phyloP scores from a whole-genome alignment of 1,140 invertebrate genomes.

The Calephelis nemesis region DNA sequence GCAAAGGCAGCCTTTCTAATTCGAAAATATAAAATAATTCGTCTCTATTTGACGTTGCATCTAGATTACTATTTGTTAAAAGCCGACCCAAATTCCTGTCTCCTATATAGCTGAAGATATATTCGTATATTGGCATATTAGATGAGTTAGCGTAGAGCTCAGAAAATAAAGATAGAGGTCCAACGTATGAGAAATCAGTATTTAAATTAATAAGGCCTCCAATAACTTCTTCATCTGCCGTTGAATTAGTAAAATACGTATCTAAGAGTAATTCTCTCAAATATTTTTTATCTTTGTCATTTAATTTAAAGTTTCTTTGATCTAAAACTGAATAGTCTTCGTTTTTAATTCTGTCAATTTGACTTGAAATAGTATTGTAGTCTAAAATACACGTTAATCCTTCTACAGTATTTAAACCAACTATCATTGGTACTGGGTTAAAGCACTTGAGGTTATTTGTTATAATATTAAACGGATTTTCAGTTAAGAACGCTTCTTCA shows the following conservation, averaged over 20 bases:
- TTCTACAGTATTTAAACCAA: slow-evolving; percentile 73
- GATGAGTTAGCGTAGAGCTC: slow-evolving; percentile 57
- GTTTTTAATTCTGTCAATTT: slow-evolving; percentile 65
- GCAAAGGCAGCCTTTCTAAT: slow-evolving; percentile 54
- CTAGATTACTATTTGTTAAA: slow-evolving; percentile 60
- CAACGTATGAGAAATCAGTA: slow-evolving; percentile 60
- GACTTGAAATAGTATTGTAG: slow-evolving; percentile 62
- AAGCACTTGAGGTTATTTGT: slow-evolving; percentile 39
- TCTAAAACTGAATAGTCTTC: slow-evolving; percentile 61
- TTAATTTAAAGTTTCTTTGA: slow-evolving; percentile 47
- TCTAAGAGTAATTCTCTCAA: slow-evolving; percentile 51
- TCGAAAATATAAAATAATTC: slow-evolving; percentile 70
- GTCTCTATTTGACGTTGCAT: slow-evolving; percentile 55
- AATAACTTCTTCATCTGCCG: slow-evolving; percentile 51
- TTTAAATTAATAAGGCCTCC: slow-evolving; percentile 66
- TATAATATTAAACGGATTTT: slow-evolving; percentile 73
- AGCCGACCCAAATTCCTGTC: slow-evolving; percentile 62
- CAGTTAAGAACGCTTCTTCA: slow-evolving; percentile 72
- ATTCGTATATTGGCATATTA: slow-evolving; percentile 47
- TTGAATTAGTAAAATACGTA: slow-evolving; percentile 57
- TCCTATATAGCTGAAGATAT: slow-evolving; percentile 63
- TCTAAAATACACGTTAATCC: slow-evolving; percentile 59
- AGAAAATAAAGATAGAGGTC: slow-evolving; percentile 55
- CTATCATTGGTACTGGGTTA: slow-evolving; percentile 72
- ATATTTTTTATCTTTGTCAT: slow-evolving; percentile 48